Base-by-base conservation (phyloP, 1,140 invertebrate species). In the Scylla paramamosain region DNA sequence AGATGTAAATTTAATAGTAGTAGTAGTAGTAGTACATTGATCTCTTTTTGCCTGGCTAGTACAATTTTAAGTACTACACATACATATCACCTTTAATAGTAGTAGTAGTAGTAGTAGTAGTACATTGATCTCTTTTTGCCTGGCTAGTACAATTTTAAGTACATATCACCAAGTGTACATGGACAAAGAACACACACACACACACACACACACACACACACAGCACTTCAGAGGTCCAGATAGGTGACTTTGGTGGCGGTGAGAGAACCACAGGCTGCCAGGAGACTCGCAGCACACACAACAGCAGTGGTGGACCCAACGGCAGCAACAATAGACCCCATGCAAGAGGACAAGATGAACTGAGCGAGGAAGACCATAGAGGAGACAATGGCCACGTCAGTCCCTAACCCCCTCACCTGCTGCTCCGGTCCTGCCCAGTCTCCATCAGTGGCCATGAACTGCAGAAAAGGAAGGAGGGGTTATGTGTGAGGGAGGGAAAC, bases 331-430 rank as follows among this genome's bases (percentile, higher is more conserved):
- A 99, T 98, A 7, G 98, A 98, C 0, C 99, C 99, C 97, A 99
- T 98, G 96, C 98, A 98, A 83, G 98, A 97, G 0, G 99, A 99
- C 4, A 99, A 97, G 14, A 99, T 97, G 96, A 99, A 99, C 97
- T 99, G 99, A 0, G 99, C 99, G 82, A 99, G 97, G 97, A 99
- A 99, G 1, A 99, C 99, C 98, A 99, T 99, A 96, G 98, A 99
- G 96, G 98, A 99, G 31, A 99, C 98, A 93, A 99, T 98, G 0
- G 99, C 99, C 0, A 99, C 98, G 96, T 99, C 99, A 0, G 99
- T 99, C 1, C 99, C 99, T 12, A 99, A 97, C 1, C 99, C 99
- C 20, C 99, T 97, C 0, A 98, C 97, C 95, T 98, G 97, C 7
- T 95, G 91, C 52, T 84, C 94, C 39, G 93, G 88, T 6, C 82